phyloP scores from a whole-genome alignment of 1,140 invertebrate genomes.

The Mylabris phalerata region DNA sequence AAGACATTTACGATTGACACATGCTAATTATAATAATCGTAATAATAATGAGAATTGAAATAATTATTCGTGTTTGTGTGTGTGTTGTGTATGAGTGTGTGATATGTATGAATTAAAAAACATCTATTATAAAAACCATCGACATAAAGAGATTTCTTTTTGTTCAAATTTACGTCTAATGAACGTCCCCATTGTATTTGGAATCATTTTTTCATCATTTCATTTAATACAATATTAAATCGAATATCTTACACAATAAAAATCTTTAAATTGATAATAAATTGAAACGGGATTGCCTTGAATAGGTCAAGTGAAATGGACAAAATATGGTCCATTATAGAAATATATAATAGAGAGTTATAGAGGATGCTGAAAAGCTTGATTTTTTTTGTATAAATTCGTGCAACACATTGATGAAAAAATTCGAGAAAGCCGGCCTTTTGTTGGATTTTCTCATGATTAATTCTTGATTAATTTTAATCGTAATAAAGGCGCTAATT shows the following conservation, averaged over 20 bases:
- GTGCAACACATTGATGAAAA: too few relatives aligned
- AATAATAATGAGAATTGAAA: slow-evolving; percentile 22
- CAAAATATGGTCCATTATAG: too few relatives aligned
- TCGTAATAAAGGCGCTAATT: slow-evolving; percentile 12
- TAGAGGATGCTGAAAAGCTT: slow-evolving; percentile 7
- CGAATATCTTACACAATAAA: slow-evolving; percentile 15
- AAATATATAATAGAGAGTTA: neutral
- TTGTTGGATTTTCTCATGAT: neutral
- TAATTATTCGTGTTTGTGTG: slow-evolving; percentile 12
- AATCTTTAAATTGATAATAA: neutral
- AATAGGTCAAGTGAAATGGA: too few relatives aligned
- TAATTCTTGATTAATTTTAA: neutral
- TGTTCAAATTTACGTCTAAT: too few relatives aligned
- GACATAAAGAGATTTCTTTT: slow-evolving; percentile 22
- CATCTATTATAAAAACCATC: slow-evolving; percentile 30
- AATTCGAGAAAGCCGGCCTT: too few relatives aligned
- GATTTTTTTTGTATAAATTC: neutral
- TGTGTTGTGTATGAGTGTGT: neutral
- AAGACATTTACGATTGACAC: slow-evolving; percentile 21
- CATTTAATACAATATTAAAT: too few relatives aligned
- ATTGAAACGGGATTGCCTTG: neutral
- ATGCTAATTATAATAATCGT: slow-evolving; percentile 14
- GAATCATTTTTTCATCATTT: too few relatives aligned
- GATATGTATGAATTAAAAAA: slow-evolving; percentile 28
- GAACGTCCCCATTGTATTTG: too few relatives aligned